Conservation (phyloP, 2,797 vertebrate species). For the Hyperoplus immaculatus region DNA sequence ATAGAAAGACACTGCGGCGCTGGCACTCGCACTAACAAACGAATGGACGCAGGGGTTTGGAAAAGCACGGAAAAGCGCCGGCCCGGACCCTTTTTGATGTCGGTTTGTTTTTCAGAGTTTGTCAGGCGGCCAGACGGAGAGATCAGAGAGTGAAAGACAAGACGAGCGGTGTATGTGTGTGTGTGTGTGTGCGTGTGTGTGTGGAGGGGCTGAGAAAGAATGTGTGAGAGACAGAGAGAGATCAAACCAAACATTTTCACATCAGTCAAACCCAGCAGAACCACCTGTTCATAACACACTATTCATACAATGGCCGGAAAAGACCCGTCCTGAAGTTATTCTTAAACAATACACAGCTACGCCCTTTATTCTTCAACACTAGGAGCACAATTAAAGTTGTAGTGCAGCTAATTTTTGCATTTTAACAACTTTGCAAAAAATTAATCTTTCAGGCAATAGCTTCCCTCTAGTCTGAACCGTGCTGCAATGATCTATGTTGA, state of each 20-base stretch:
- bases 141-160: constrained; percentile 54
- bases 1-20: constrained; percentile 48
- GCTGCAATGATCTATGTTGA: not conserved
- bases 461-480: constrained; percentile 11
- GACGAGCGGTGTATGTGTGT: constrained; percentile 1
- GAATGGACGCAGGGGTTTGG: constrained; percentile 14
- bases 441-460: not conserved
- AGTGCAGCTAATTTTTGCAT: constrained; percentile 4
- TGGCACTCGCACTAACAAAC: constrained; percentile 36
- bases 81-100: constrained; percentile 48
- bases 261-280: constrained; percentile 40
- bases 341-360: constrained; percentile 15
- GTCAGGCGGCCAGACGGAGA: constrained; percentile 32
- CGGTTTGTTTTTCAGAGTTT: constrained; percentile 56
- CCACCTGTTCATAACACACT: constrained; percentile 52
- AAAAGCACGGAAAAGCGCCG: constrained; percentile 21
- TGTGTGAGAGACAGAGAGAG: constrained; percentile 11
- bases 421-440: constrained; percentile 3
- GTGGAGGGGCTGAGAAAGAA: not conserved
- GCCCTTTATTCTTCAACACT: constrained; percentile 18
- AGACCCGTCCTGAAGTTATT: constrained; percentile 26
- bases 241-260: constrained; percentile 61
- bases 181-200: no score
- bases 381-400: not conserved
- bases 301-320: constrained; percentile 50